Percentiles rank a stretch among this genome's conserved stretches.
Conservation (phyloP, 92 coral and sea anemone species). For the Phenganax marumi region DNA sequence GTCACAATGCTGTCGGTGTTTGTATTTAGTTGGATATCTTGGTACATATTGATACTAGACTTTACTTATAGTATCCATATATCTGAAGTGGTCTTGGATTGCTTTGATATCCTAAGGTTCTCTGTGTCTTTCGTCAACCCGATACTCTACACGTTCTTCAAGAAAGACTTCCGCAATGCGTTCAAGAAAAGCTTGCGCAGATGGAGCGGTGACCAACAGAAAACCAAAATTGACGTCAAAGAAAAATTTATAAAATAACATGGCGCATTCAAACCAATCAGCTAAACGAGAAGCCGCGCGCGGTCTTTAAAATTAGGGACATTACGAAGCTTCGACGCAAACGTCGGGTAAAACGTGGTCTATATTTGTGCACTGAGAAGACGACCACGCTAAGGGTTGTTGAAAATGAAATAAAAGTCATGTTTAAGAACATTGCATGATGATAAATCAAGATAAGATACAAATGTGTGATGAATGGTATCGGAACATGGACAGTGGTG, state of each 20-base stretch:
- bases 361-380: too few species aligned
- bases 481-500: too few species aligned
- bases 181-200: constrained; percentile 22
- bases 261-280: too few species aligned
- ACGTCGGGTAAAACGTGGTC: too few species aligned
- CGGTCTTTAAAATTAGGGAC: too few species aligned
- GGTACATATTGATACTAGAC: constrained; percentile 40
- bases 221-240: neutral
- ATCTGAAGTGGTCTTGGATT: constrained; percentile 26
- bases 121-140: constrained; percentile 39
- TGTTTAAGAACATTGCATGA: too few species aligned
- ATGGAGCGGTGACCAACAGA: constrained; percentile 7
- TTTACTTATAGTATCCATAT: neutral
- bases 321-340: too few species aligned
- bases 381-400: too few species aligned
- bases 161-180: constrained; percentile 34
- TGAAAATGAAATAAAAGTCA: too few species aligned
- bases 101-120: constrained; percentile 33
- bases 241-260: neutral
- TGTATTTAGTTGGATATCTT: constrained; percentile 23
- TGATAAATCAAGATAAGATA: too few species aligned
- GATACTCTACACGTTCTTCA: constrained; percentile 30
- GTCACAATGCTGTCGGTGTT: constrained; percentile 32
- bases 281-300: too few species aligned
- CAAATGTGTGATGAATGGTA: too few species aligned